Base-by-base conservation (phyloP, 2,797 vertebrate species). In the Buceros bicornis region DNA sequence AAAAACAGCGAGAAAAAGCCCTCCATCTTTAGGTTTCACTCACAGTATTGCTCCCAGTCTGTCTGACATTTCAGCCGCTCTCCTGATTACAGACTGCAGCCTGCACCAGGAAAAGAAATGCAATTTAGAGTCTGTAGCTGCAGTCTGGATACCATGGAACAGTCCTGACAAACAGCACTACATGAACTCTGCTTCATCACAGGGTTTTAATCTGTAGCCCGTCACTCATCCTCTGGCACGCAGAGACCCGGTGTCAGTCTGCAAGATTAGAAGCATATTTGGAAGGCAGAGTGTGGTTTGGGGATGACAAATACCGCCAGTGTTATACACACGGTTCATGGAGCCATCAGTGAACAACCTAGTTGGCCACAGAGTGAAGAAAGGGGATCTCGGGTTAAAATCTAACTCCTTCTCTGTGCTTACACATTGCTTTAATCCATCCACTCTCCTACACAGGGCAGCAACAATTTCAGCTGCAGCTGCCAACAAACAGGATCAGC, bases 401-500 rank as follows among this genome's bases (percentile, higher is more conserved):
- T 84, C 87, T 43, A 74, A 71, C 72, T 87, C 87, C 69, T 91
- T 89, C 84, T 78, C 89, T 15, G 19, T 69, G 79, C 50, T 83
- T 91, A 73, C 60, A 85, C 28, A 25, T 45, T 51, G 84, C 79
- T 91, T 91, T 96, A 94, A 97, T 82, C 88, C 66, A 91, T 35
- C 80, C 4, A 1, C 69, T 93, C 94, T 90, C 95, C 89, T 87
- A 64, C 77, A 87, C 62, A 87, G 66, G 83, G 86, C 48, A 93
- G 93, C 54, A 72, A 80, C 61, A 78, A 91, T 89, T 94, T 95
- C 51, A 71, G 91, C 73, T 90, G 90, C 83, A 93, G 92, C 78
- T 97, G 95, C 94, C 93, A 94, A 79, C 72, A 90, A 94, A 79
- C 76, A 45, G 82, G 95, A 96, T 92, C 90, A 96, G 96, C 22